phyloP scores from a whole-genome alignment of 2,888 invertebrate genomes.

The Lingula anatina region DNA sequence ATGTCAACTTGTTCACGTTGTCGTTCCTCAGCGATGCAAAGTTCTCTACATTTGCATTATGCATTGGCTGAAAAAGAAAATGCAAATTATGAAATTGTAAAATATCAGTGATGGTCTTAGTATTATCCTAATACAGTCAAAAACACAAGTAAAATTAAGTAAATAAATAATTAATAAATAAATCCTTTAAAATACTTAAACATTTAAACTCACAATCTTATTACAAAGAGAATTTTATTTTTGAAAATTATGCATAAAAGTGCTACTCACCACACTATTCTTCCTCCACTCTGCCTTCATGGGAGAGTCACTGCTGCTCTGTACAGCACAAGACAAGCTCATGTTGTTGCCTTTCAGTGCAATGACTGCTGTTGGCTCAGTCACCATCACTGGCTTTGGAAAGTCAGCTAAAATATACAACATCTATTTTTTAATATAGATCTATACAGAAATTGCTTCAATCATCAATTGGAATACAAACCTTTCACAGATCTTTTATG shows the following conservation, averaged over 20 bases:
- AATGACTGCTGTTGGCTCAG: conserved; percentile 75
- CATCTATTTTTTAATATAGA: background rate
- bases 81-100: too few relatives aligned
- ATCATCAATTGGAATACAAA: background rate
- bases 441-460: background rate
- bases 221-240: too few relatives aligned
- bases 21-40: conserved; percentile 23
- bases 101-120: too few relatives aligned
- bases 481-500: background rate
- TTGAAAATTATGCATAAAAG: background rate
- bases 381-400: conserved; percentile 77
- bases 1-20: conserved; percentile 54
- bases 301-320: conserved; percentile 43
- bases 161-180: too few relatives aligned
- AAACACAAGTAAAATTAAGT: too few relatives aligned
- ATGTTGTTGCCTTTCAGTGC: conserved; percentile 85
- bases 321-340: conserved; percentile 69
- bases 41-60: conserved; percentile 14
- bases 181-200: too few relatives aligned
- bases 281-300: conserved; percentile 84
- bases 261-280: conserved; percentile 61
- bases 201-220: too few relatives aligned
- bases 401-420: conserved; percentile 62
- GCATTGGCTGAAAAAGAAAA: conserved; percentile 18
- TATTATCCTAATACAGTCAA: too few relatives aligned